Evolutionary conservation across 2,888 invertebrate species (phyloP).

Genomic region (Ophonus ardosiacus): DNA sequence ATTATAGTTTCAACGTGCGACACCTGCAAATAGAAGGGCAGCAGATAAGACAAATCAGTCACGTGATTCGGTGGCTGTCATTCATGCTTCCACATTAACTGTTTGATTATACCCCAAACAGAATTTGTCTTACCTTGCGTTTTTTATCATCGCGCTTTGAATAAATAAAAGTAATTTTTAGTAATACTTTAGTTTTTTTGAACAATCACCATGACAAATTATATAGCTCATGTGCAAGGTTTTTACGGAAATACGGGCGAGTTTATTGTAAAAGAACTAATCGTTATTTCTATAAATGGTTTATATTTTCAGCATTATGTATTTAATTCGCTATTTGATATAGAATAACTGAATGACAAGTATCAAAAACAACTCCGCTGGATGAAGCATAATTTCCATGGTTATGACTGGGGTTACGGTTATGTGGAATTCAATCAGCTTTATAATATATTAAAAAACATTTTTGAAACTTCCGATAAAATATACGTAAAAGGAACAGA

Average conservation of each 20-base stretch:
- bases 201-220: not conserved
- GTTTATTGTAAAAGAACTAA: not conserved
- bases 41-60: no score
- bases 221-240: not conserved
- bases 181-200: not conserved
- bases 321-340: not conserved
- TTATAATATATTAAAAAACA: not conserved
- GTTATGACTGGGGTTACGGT: not conserved
- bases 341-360: not conserved
- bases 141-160: no score
- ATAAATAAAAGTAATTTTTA: not conserved
- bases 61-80: no score
- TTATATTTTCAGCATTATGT: not conserved
- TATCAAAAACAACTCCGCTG: not conserved
- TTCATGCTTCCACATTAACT: no score
- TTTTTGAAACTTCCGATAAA: not conserved
- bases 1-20: no score
- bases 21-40: no score
- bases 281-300: not conserved
- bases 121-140: no score
- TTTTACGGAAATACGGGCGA: not conserved
- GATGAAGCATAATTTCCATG: not conserved
- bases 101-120: no score
- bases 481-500: conserved; percentile 6
- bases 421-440: not conserved